Conservation (phyloP, 2,888 invertebrate species). For the Polymixis flavicincta region DNA sequence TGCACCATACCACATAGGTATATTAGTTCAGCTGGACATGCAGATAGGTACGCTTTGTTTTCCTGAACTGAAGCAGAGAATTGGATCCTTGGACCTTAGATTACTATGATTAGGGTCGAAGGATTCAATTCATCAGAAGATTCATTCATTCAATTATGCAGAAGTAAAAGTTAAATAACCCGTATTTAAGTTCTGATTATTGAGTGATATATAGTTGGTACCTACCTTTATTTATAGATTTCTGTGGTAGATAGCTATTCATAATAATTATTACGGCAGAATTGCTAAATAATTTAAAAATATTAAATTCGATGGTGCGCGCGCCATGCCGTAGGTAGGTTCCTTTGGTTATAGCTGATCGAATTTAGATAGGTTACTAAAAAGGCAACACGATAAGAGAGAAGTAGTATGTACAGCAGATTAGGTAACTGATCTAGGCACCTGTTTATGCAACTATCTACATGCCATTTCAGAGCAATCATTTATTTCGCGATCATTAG, state of each 20-base stretch:
- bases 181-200: background rate
- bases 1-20: background rate
- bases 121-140: too few species aligned
- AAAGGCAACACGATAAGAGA: too few species aligned
- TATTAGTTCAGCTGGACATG: slow-evolving; percentile 6
- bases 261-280: background rate
- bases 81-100: too few species aligned
- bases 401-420: background rate
- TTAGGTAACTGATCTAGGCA: background rate
- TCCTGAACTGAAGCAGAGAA: too few species aligned
- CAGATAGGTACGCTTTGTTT: too few species aligned
- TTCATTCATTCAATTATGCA: background rate
- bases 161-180: background rate
- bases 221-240: background rate
- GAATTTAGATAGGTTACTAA: background rate
- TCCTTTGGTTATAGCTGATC: background rate
- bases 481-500: background rate
- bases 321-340: background rate
- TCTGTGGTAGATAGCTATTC: background rate
- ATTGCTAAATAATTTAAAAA: background rate
- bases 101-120: too few species aligned
- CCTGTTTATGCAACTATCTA: background rate
- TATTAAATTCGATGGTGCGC: background rate
- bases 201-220: background rate
- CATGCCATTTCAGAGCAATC: background rate